These are phyloP conservation scores for western clawed frog (Xenopus tropicalis) DNA, from an alignment of 2,113 vertebrate species.

Conservation along the genomic window DNA sequence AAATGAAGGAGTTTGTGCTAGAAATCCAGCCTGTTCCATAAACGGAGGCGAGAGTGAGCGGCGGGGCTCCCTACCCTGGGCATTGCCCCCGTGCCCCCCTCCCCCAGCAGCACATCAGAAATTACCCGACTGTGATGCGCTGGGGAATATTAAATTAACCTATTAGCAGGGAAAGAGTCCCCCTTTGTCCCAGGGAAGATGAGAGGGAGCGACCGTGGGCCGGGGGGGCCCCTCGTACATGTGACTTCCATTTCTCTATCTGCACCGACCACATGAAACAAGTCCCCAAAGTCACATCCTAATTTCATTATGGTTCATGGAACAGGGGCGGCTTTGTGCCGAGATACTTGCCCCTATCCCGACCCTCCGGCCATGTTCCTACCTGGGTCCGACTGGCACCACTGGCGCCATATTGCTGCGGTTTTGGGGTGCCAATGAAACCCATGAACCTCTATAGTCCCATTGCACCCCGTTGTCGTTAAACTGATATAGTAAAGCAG, in stretches of 20 bases:
- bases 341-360: neutral
- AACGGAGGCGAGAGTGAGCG: neutral
- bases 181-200: slow-evolving; percentile 15
- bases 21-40: neutral
- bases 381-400: neutral
- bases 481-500: too few species aligned
- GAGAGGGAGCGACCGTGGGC: neutral
- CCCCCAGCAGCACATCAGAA: neutral
- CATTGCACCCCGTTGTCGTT: too few species aligned
- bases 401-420: too few species aligned
- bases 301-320: slow-evolving; percentile 25
- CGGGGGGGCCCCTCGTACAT: neutral
- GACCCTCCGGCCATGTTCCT: too few species aligned
- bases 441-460: too few species aligned
- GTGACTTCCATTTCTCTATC: slow-evolving; percentile 20
- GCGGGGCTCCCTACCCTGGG: neutral
- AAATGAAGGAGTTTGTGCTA: slow-evolving; percentile 24
- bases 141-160: slow-evolving; percentile 30
- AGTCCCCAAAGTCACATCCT: neutral
- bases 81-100: neutral
- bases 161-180: slow-evolving; percentile 19
- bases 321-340: slow-evolving; percentile 6
- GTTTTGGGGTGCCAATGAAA: too few species aligned
- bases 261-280: slow-evolving; percentile 6
- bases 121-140: slow-evolving; percentile 28